Conservation (phyloP, 1,140 invertebrate species). For the Ridgeia piscesae region DNA sequence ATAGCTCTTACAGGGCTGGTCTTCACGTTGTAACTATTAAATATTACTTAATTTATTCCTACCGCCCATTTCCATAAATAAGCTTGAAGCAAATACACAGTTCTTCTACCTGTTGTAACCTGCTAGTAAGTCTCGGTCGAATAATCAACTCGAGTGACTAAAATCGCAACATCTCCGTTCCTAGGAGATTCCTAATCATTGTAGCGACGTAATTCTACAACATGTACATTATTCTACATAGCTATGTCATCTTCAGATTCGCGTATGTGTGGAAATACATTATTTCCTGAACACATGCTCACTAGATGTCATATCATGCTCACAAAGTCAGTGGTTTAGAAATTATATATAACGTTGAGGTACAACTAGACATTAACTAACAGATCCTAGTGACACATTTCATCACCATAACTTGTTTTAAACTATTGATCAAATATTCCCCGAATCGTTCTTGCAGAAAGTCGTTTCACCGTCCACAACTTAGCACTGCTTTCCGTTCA, state of each 20-base stretch:
- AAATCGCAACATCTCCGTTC: background rate
- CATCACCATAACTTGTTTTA: background rate
- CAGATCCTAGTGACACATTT: background rate
- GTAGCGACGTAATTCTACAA: background rate
- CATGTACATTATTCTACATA: background rate
- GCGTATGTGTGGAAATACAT: background rate
- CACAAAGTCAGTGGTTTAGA: background rate
- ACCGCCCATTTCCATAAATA: background rate
- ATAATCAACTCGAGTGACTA: background rate
- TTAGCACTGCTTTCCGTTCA: background rate
- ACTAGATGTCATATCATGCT: background rate
- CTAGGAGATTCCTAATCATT: background rate
- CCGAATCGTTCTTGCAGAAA: background rate
- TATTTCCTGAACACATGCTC: background rate
- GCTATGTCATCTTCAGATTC: background rate
- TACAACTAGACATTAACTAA: background rate
- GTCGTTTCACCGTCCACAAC: background rate
- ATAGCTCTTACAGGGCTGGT: background rate
- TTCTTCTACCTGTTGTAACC: background rate
- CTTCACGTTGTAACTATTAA: background rate
- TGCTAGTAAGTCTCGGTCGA: background rate
- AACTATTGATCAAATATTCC: background rate
- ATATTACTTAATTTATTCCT: background rate
- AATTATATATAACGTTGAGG: background rate
- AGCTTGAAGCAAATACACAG: slow-evolving; percentile 5